Evolutionary conservation across 1,140 invertebrate species (phyloP), one percentile per base, ranked within the genome.

Genomic region (Caerostris darwini): DNA sequence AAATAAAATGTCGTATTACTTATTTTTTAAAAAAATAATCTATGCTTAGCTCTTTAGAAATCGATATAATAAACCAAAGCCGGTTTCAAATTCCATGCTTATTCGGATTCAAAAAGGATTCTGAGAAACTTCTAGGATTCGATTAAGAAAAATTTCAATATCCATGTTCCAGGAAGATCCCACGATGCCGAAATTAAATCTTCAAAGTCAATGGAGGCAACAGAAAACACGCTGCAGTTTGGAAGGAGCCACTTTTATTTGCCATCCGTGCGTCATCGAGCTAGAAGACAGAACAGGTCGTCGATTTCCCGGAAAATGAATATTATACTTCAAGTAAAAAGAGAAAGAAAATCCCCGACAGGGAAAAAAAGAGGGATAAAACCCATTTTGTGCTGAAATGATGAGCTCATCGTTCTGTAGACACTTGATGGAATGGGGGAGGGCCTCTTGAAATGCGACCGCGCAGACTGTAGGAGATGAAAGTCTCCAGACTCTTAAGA

Each of bases 301-400:
- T 85, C 82, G 82, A 57, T 85, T 85, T 85, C 82, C 82, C 56
- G 82, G 82, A 34, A 58, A 56, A 85, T 85, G 82, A 85, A 85
- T 85, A 85, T 85, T 85, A 85, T 85, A 58, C 19, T 85, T 85
- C 19, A 5, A 17, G 82, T 57, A 57, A 19, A 19, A 83, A 83
- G 56, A 82, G n/a, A n/a, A n/a, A n/a, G n/a, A n/a, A n/a, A n/a
- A 5, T n/a, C 10, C 6, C 10, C 10, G 7, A 8, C 5, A 3
- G 5, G 17, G 54, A 19, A n/a, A 19, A 19, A 7, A 57, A 58
- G 58, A 85, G 58, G 8, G 54, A 34, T 34, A 34, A 34, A 34
- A 34, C 34, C 34, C 34, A 17, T 19, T n/a, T 6, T 54, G 57
- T 85, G n/a, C 54, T 19, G 82, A 85, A 85, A 85, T 85, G 82